Conservation (phyloP, 2,797 vertebrate species). For the Syngnathus rostellatus region DNA sequence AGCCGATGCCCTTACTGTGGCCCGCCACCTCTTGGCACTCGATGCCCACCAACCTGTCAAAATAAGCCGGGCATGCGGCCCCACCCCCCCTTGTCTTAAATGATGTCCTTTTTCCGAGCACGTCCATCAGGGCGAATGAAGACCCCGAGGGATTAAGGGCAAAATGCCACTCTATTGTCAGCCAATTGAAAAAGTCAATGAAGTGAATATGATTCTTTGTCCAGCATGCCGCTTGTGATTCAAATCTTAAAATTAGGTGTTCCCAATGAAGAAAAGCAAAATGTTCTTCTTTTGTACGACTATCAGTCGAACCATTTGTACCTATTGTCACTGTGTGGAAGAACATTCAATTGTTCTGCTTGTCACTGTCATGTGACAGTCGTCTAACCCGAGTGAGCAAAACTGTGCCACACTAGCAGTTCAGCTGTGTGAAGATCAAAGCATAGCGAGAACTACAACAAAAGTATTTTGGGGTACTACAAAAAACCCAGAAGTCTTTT, state of each 20-base stretch:
- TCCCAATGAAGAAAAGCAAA: neutral
- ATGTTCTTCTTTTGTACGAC: neutral
- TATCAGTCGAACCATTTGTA: neutral
- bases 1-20: slow-evolving; percentile 68
- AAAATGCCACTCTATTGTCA: neutral
- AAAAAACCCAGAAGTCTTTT: no score
- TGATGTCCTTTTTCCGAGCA: neutral
- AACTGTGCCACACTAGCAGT: no score
- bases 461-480: no score
- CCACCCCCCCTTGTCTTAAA: neutral
- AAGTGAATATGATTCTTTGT: neutral
- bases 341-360: neutral
- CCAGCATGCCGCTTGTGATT: neutral
- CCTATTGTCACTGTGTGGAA: no score
- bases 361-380: no score
- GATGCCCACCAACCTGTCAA: slow-evolving; percentile 68
- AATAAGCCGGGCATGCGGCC: slow-evolving; percentile 17
- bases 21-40: slow-evolving; percentile 67
- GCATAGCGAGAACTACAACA: no score
- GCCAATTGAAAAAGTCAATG: slow-evolving; percentile 1
- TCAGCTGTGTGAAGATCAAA: no score
- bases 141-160: neutral
- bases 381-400: no score
- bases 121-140: neutral
- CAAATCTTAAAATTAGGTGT: neutral